These are phyloP conservation scores for Hippolais icterina DNA, from an alignment of 2,113 vertebrate genomes.

Conservation along the genomic window DNA sequence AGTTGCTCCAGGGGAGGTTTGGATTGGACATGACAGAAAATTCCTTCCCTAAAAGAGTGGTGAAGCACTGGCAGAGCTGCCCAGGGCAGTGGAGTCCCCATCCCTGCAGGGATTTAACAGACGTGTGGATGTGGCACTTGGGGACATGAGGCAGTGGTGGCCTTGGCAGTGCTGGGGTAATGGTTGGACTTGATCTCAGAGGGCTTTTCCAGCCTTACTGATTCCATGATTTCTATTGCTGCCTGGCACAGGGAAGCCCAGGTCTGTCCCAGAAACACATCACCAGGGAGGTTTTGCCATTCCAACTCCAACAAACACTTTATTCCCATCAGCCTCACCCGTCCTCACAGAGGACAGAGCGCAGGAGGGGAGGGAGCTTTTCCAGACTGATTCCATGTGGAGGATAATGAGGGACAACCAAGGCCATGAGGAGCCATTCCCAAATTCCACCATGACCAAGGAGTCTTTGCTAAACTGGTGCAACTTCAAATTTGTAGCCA, in stretches of 20 bases:
- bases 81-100: not conserved
- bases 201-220: not conserved
- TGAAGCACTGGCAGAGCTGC: not conserved
- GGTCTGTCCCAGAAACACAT: not conserved
- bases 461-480: not conserved
- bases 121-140: not conserved
- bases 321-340: not conserved
- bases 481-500: not conserved
- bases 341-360: slow-evolving; percentile 43
- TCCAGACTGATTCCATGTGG: not conserved
- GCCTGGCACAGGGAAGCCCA: not conserved
- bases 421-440: not conserved
- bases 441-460: not conserved
- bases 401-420: not conserved
- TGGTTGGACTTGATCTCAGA: rapidly evolving
- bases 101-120: not conserved
- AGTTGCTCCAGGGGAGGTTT: not conserved
- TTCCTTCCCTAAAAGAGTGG: not conserved
- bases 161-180: not conserved
- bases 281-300: not conserved
- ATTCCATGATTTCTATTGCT: not conserved
- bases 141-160: not conserved
- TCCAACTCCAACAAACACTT: slow-evolving; percentile 11
- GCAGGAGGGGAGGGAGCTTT: not conserved
- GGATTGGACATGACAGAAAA: not conserved